These are phyloP conservation scores for Halichoeres trimaculatus DNA, from an alignment of 2,113 vertebrate genomes.

Conservation along the genomic window DNA sequence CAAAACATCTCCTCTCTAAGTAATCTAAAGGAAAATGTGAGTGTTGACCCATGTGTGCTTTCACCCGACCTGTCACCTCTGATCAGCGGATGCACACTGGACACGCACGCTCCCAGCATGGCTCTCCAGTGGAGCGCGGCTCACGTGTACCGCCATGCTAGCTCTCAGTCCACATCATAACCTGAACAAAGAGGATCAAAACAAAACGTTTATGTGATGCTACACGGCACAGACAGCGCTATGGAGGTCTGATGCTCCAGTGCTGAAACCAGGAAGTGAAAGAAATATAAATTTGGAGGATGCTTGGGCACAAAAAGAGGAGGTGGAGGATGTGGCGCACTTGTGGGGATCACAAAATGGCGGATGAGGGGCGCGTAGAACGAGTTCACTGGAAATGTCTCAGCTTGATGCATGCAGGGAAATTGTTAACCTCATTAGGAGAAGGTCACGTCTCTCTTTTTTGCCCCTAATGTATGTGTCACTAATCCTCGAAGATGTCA, in stretches of 20 bases:
- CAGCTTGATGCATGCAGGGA: constrained; percentile 11
- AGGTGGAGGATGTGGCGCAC: background rate
- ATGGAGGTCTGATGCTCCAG: background rate
- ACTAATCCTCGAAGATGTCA: background rate
- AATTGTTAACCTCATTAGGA: constrained; percentile 67
- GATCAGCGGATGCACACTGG: constrained; percentile 37
- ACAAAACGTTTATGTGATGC: background rate
- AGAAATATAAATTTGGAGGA: background rate
- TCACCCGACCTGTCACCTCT: constrained; percentile 17
- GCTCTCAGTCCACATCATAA: background rate
- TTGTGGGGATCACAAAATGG: constrained; percentile 54
- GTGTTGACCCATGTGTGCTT: constrained; percentile 1
- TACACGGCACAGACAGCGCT: background rate
- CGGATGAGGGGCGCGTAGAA: background rate
- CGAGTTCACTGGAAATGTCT: constrained; percentile 29
- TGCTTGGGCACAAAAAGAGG: constrained; percentile 18
- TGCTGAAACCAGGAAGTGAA: background rate
- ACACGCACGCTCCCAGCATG: constrained; percentile 1
- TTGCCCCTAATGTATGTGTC: constrained; percentile 6
- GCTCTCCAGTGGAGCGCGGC: background rate
- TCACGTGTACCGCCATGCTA: constrained; percentile 50
- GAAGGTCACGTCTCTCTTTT: constrained; percentile 50
- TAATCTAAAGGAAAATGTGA: background rate
- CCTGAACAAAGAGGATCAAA: constrained; percentile 29
- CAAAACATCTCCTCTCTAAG: background rate